Evolutionary conservation across 2,888 invertebrate species (phyloP), one percentile per base, ranked within the genome.

Genomic region (Neoaliturus tenellus): DNA sequence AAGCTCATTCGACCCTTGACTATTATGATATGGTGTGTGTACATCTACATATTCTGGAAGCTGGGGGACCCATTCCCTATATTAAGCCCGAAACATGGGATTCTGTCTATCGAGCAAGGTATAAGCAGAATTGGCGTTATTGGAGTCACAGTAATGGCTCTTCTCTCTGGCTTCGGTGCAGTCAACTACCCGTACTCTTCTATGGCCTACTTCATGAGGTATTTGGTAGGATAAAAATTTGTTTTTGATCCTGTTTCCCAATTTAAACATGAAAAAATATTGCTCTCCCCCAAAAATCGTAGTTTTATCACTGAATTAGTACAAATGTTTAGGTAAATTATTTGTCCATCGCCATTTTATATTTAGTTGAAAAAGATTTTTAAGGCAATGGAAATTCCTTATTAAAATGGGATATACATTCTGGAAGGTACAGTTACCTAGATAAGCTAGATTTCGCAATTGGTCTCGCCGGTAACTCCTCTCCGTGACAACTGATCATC

Each of bases 111-210:
- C 91, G 96, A 96, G 89, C 95, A 96, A 91, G 95, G 98, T 41
- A 98, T 99, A 44, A 99, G 99, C 28, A 93, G 99, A 85, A 98
- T 99, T 84, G 99, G 99, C 35, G 98, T 99, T 0, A 98, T 99
- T 86, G 99, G 99, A 0, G 99, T 99, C 0, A 99, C 99, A 0
- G 97, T 99, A 0, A 99, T 99, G 99, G 99, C 99, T 0, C 92
- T 99, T 55, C 91, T 99, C 1, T 99, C 99, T 1, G 99, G 99
- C 0, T 99, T 99, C 92, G 99, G 99, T 93, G 99, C 99, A 73
- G 99, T 99, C 12, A 99, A 98, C 91, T 99, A 98, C 90, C 99
- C 99, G 0, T 99, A 99, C 90, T 98, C 98, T 0, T 99, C 98
- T 80, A 99, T 99, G 99, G 95, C 98, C 20, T 98, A 98, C 90